A percentile compares a stretch with the other conserved stretches of the same genome.
phyloP scores from a whole-genome alignment of 2,888 invertebrate genomes.

The Noctua pronuba region DNA sequence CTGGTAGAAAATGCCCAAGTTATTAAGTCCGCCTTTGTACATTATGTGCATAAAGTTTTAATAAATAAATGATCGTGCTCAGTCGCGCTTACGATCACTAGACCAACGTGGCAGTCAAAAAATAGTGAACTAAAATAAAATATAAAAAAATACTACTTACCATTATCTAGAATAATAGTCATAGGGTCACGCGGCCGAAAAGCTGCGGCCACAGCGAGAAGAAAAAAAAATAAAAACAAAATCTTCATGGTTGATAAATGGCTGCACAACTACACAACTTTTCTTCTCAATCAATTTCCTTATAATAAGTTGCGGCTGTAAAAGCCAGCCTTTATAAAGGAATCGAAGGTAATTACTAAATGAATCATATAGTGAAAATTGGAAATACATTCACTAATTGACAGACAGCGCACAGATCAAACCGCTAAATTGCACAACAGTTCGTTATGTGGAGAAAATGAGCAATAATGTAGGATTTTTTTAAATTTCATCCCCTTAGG shows the following conservation, averaged over 20 bases:
- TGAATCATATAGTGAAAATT: conserved; percentile 10
- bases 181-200: rapidly evolving
- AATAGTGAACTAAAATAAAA: too few relatives aligned
- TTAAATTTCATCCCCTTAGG: neutral
- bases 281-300: neutral
- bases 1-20: too few relatives aligned
- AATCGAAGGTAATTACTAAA: neutral
- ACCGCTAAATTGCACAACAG: neutral
- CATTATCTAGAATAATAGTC: rapidly evolving
- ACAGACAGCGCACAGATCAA: neutral
- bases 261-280: neutral
- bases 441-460: neutral
- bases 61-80: too few relatives aligned
- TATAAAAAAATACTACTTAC: conserved; percentile 1
- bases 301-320: neutral
- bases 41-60: too few relatives aligned
- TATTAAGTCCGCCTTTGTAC: too few relatives aligned
- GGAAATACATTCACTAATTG: neutral
- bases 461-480: neutral
- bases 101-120: too few relatives aligned
- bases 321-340: conserved; percentile 1
- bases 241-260: conserved; percentile 30
- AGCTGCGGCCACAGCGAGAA: neutral
- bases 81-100: too few relatives aligned
- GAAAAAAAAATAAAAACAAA: conserved; percentile 28